Evolutionary conservation across 2,888 invertebrate genomes (phyloP).

Genomic region (Apamea sordens): DNA sequence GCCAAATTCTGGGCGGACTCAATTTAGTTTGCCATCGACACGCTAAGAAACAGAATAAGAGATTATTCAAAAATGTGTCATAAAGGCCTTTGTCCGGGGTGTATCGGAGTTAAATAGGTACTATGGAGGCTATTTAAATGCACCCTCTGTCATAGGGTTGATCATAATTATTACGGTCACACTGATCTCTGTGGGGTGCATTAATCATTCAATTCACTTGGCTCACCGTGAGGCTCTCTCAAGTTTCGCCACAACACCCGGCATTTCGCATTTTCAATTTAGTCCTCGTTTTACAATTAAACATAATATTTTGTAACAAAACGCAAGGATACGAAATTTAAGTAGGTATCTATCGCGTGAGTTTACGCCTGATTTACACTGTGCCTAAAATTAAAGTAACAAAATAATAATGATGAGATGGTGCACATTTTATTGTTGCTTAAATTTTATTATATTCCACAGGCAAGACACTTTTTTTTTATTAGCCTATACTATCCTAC

Average conservation of each 20-base stretch:
- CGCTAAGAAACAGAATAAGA: not conserved
- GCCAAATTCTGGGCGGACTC: not conserved
- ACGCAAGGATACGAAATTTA: not conserved
- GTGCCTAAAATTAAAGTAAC: not conserved
- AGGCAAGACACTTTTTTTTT: not conserved
- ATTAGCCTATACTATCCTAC: no score
- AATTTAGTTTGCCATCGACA: not conserved
- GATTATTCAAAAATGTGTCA: not conserved
- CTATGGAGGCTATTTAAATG: not conserved
- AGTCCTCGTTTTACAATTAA: not conserved
- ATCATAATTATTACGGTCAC: constrained; percentile 6
- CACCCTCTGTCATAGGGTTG: not conserved
- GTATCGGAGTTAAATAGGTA: not conserved
- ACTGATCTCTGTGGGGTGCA: not conserved
- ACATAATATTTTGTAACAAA: not conserved
- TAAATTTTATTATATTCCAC: not conserved
- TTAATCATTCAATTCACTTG: constrained; percentile 21
- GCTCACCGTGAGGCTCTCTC: not conserved
- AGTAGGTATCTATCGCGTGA: not conserved
- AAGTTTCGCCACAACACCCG: not conserved
- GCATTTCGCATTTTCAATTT: not conserved
- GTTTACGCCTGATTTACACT: not conserved
- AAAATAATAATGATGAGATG: not conserved
- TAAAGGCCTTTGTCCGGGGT: not conserved
- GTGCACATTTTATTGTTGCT: not conserved